A percentile compares a stretch with the other conserved stretches of the same genome.
phyloP scores from a whole-genome alignment of 2,888 invertebrate genomes.

The Drosophila buzzatii region DNA sequence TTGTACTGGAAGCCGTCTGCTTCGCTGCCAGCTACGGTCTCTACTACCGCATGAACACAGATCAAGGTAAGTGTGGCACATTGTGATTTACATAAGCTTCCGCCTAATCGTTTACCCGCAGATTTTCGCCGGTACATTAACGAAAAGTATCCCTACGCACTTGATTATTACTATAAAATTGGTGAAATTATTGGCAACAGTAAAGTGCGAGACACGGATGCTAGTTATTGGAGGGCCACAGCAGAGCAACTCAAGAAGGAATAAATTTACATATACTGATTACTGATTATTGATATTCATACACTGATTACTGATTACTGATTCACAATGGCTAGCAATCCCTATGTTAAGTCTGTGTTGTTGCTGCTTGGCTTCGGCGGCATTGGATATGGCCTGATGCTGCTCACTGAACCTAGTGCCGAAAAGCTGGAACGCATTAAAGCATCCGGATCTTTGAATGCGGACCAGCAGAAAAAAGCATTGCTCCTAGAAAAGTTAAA shows the following conservation, averaged over 20 bases:
- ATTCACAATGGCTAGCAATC: slow-evolving; percentile 80
- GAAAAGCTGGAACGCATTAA: slow-evolving; percentile 81
- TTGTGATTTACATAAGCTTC: slow-evolving; percentile 58
- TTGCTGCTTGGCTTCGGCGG: slow-evolving; percentile 88
- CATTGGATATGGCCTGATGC: slow-evolving; percentile 88
- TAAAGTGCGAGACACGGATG: slow-evolving; percentile 86
- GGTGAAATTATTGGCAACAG: slow-evolving; percentile 88
- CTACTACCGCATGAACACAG: slow-evolving; percentile 90
- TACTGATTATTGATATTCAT: neutral
- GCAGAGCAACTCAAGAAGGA: slow-evolving; percentile 54
- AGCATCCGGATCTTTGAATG: slow-evolving; percentile 59
- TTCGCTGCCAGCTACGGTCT: slow-evolving; percentile 88
- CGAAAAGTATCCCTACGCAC: slow-evolving; percentile 88
- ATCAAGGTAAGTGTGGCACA: slow-evolving; percentile 87
- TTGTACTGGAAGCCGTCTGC: slow-evolving; percentile 87
- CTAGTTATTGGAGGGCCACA: slow-evolving; percentile 86
- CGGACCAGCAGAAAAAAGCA: slow-evolving; percentile 77
- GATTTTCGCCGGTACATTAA: slow-evolving; percentile 90
- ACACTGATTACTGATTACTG: neutral
- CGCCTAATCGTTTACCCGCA: slow-evolving; percentile 83
- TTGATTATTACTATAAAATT: slow-evolving; percentile 90
- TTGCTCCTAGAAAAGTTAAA: slow-evolving; percentile 80
- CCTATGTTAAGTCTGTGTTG: slow-evolving; percentile 86
- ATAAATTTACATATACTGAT: slow-evolving; percentile 3
- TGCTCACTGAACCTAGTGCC: slow-evolving; percentile 86